Conservation (phyloP, 2,888 invertebrate species). For the Crematogaster levior region DNA sequence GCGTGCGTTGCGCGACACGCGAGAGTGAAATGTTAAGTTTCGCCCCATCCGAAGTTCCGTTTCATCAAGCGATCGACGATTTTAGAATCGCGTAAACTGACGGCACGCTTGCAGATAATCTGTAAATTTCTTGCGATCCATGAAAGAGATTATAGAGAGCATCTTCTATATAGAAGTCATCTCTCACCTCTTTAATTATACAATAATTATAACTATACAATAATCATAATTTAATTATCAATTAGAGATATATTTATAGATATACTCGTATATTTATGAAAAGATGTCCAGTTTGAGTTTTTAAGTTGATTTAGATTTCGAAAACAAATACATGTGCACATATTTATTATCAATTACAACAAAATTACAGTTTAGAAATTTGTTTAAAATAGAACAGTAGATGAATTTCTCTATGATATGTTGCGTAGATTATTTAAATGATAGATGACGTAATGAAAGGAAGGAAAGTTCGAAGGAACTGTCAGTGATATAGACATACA, state of each 20-base stretch:
- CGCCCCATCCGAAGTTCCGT: constrained; percentile 5
- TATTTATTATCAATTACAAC: not conserved
- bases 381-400: not conserved
- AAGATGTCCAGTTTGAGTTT: not conserved
- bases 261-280: too few species aligned
- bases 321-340: not conserved
- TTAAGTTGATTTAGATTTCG: not conserved
- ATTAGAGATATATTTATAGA: not conserved
- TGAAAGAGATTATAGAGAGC: not conserved
- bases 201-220: too few species aligned
- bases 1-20: constrained; percentile 42
- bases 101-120: not conserved
- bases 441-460: not conserved
- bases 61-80: constrained; percentile 1
- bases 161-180: not conserved
- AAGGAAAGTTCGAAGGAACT: not conserved
- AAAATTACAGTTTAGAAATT: constrained; percentile 1
- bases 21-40: constrained; percentile 15
- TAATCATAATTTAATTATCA: not conserved
- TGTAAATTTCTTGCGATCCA: not conserved
- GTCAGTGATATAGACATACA: not conserved
- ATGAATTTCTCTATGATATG: not conserved
- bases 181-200: too few species aligned
- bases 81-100: not conserved
- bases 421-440: not conserved